Evolutionary conservation across 2,888 invertebrate species (phyloP), one percentile per base, ranked within the genome.

Genomic region (Megalurothrips usitatus): DNA sequence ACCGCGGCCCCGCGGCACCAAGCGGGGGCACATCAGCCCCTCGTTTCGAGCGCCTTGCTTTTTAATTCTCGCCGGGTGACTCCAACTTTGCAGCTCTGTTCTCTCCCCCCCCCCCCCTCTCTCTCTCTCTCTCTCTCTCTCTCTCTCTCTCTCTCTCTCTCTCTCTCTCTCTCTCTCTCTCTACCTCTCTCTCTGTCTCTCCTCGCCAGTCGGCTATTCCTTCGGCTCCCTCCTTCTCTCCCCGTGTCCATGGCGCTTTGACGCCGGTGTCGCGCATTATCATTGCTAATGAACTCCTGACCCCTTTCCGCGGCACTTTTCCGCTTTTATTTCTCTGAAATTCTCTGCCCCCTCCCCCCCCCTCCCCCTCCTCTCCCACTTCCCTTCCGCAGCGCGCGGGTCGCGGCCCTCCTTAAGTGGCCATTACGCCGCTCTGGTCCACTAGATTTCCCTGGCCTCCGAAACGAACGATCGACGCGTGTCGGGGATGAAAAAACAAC

Each of bases 271-370:
- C 58, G 34, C n/a, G 68, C 23, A 75, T 75, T 75, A 75, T 75
- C 68, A 75, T 75, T 75, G 68, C 68, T 75, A 75, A 75, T 75
- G 68, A 75, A 75, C 68, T 26, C 68, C 68, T 23, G 68, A 75
- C 68, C 68, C 68, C 68, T 75, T 75, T 75, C n/a, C 68, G 68
- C 68, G 26, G 68, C 68, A 75, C 68, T 75, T 75, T 26, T 75
- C 6, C 68, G 17, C 19, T 58, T 58, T 58, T 58, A 19, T 58
- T 17, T 58, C 68, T 10, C 23, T 75, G 23, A 75, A 75, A 26
- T 26, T 75, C 23, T 26, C 68, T 23, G n/a, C 68, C 68, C 68
- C 68, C 19, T 6, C 63, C n/a, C 63, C 19, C 63, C 63, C n/a
- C 63, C 19, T n/a, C 4, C 68, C 52, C 2, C 52, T 19, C 52